phyloP scores from a whole-genome alignment of 2,888 invertebrate species.

The Corythucha ciliata region DNA sequence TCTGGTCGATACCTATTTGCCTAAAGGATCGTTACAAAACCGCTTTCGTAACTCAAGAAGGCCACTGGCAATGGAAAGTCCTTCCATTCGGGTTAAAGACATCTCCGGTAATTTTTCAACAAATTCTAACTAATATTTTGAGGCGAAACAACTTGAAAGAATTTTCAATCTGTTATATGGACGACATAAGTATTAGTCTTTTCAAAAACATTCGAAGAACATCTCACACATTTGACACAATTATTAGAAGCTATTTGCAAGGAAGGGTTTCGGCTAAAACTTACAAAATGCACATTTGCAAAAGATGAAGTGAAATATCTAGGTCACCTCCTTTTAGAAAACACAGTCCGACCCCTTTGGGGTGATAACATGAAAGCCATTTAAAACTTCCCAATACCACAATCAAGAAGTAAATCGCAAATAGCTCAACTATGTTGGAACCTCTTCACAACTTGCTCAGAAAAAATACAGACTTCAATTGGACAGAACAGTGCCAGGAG shows the following conservation, averaged over 20 bases:
- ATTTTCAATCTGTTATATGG: constrained; percentile 17
- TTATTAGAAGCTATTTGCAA: constrained; percentile 2
- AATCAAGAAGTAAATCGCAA: background rate
- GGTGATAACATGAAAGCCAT: constrained; percentile 11
- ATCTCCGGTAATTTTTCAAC: constrained; percentile 5
- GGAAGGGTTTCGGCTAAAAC: constrained; percentile 9
- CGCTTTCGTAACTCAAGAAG: too few relatives aligned
- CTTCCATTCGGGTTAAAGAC: too few relatives aligned
- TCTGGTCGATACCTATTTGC: too few relatives aligned
- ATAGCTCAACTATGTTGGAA: constrained; percentile 8
- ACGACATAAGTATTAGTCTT: constrained; percentile 10
- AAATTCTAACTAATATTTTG: constrained; percentile 1
- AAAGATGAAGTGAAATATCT: constrained; percentile 13
- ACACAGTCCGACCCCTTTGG: constrained; percentile 5
- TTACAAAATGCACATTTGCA: constrained; percentile 9
- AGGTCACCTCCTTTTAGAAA: constrained; percentile 2
- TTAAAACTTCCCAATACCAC: constrained; percentile 3
- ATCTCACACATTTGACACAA: background rate
- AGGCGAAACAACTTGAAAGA: constrained; percentile 6
- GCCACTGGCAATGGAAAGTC: constrained; percentile 5
- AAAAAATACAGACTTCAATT: constrained; percentile 1
- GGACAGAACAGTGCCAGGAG: constrained; percentile 21
- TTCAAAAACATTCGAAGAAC: constrained; percentile 9
- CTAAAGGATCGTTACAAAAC: too few relatives aligned
- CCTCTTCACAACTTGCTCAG: constrained; percentile 3